Base-by-base conservation (phyloP, 2,113 vertebrate species). In the Genyomyrus donnyi region DNA sequence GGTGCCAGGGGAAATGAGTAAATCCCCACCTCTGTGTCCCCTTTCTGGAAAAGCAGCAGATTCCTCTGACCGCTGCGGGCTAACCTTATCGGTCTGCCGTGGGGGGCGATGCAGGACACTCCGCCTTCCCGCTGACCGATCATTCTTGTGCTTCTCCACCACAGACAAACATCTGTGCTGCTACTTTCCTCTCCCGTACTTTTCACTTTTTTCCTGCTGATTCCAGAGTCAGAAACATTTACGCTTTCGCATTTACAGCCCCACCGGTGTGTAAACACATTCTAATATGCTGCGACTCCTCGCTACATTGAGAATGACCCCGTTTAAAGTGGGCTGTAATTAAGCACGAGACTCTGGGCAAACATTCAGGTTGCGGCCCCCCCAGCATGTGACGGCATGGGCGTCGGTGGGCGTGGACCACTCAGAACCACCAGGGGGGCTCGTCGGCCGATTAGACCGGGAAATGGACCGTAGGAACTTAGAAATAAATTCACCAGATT, bases 1-100 rank as follows among this genome's bases (percentile, higher is more conserved):
- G n/a, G 31, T 48, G 89, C 77, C 70, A 66, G 74, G 88, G 92
- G 90, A 92, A 89, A 87, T 92, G 91, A 91, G 87, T 88, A 48
- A 90, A 90, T 24, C 86, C 88, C 89, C 74, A 45, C 90, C 85
- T 58, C 48, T 50, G 49, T 42, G 86, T 92, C 91, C 88, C 48
- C 31, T 90, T 89, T 88, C 45, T 90, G 87, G 90, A 90, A 91
- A 86, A 17, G 35, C 24, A 70, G 31, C 19, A 21, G 85, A 91
- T 90, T 90, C 91, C 58, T 48, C 50, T 56, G 27, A 53, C 27
- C 77, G 31, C 70, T 90, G 19, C 42, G 52, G 19, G 35, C 58
- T 74, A 83, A 77, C 89, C 77, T 53, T 77, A 35, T 31, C 35
- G 17, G 58, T 74, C 27, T 2, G 4, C 15, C 7, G 15, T 9